These are phyloP conservation scores for Hydrochoerus hydrochaeris DNA, from an alignment of 2,113 vertebrate genomes.

Conservation along the genomic window DNA sequence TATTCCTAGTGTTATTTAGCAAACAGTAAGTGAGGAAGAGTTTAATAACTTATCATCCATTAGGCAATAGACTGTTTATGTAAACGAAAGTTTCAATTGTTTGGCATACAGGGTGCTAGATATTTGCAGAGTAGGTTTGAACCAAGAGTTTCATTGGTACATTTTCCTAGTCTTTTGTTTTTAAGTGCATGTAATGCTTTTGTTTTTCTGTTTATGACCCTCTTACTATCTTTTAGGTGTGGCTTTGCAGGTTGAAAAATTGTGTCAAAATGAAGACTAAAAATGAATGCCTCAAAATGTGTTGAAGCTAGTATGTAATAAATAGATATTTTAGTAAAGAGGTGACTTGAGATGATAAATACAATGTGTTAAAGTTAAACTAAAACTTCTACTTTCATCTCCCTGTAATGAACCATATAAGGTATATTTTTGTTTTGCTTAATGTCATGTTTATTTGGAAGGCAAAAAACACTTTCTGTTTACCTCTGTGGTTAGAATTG, in stretches of 20 bases:
- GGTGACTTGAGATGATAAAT: neutral
- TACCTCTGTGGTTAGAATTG: neutral
- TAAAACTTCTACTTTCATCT: constrained; percentile 49
- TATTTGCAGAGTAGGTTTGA: neutral
- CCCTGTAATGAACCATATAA: neutral
- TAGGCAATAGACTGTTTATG: neutral
- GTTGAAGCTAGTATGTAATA: neutral
- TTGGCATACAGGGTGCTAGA: neutral
- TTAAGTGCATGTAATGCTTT: neutral
- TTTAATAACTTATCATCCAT: neutral
- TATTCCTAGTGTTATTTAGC: neutral
- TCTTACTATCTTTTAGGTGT: neutral
- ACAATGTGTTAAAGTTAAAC: neutral
- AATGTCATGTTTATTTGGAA: constrained; percentile 29
- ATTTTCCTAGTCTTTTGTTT: neutral
- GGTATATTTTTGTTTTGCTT: constrained; percentile 25
- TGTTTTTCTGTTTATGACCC: neutral
- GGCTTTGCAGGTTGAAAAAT: constrained; percentile 22
- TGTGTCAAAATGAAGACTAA: constrained; percentile 31
- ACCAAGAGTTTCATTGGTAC: neutral
- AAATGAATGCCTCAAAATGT: neutral
- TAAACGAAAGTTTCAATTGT: neutral
- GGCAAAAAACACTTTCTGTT: constrained; percentile 1
- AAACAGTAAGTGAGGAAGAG: neutral
- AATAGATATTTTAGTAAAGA: neutral